These are phyloP conservation scores for Terrapene triunguis DNA, from an alignment of 2,113 vertebrate species.

Conservation along the genomic window DNA sequence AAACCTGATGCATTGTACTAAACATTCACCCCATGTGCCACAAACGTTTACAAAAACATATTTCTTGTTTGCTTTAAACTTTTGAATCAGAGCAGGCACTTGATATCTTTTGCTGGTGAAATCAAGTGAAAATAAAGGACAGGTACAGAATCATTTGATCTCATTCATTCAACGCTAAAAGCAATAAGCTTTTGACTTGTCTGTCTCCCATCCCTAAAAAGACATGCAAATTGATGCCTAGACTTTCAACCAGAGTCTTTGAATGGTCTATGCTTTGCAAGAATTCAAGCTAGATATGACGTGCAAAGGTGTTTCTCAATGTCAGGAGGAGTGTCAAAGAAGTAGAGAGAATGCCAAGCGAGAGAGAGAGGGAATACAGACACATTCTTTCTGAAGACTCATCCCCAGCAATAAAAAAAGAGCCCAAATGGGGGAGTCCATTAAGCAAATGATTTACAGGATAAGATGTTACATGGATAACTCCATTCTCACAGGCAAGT, in stretches of 20 bases:
- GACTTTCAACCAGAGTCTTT: background rate
- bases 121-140: background rate
- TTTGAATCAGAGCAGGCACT: background rate
- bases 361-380: constrained; percentile 15
- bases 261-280: background rate
- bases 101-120: background rate
- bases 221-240: background rate
- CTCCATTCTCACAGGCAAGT: constrained; percentile 2
- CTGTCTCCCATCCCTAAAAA: accelerated
- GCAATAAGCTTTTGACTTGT: background rate
- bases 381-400: background rate
- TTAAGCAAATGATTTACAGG: constrained; percentile 42
- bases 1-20: background rate
- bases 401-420: background rate
- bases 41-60: background rate
- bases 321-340: constrained; percentile 1
- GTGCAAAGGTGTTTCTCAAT: constrained; percentile 6
- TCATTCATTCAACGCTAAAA: background rate
- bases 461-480: constrained; percentile 37
- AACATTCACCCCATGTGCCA: background rate
- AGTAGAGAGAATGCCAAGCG: background rate
- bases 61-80: background rate
- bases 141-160: background rate
- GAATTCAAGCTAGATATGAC: constrained; percentile 14
- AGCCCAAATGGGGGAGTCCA: constrained; percentile 35